These are phyloP conservation scores for Malurus elegans DNA, from an alignment of 2,113 vertebrate genomes.

Conservation along the genomic window DNA sequence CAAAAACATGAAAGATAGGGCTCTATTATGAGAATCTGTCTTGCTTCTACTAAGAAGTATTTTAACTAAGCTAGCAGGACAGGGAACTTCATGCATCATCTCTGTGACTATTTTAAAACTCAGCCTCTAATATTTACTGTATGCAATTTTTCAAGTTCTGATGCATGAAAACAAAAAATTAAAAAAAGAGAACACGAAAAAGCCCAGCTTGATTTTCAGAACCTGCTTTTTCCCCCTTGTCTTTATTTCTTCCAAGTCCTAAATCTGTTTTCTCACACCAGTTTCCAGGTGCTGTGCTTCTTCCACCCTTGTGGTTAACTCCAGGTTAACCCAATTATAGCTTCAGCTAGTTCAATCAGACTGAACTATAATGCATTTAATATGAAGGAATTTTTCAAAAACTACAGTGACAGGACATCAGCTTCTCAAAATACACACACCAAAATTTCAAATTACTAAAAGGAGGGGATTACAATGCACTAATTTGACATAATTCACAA, in stretches of 20 bases:
- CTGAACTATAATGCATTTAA: not conserved
- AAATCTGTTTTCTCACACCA: not conserved
- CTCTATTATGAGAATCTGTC: not conserved
- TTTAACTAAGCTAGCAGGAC: not conserved
- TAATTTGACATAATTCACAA: not conserved
- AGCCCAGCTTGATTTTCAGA: not conserved
- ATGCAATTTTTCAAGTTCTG: not conserved
- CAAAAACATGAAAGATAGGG: not conserved
- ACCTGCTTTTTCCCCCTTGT: not conserved
- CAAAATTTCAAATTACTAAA: not conserved
- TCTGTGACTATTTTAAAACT: not conserved
- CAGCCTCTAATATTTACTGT: not conserved
- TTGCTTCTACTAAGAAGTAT: not conserved
- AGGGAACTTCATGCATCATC: not conserved
- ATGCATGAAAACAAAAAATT: not conserved
- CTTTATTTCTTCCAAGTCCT: not conserved
- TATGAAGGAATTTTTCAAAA: not conserved
- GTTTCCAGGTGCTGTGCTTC: not conserved
- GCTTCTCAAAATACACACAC: not conserved
- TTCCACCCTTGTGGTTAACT: not conserved
- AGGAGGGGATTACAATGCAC: not conserved
- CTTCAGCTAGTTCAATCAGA: not conserved
- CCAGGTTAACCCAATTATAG: not conserved
- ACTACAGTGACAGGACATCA: not conserved
- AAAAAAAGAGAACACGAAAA: not conserved